Evolutionary conservation across 2,888 invertebrate genomes (phyloP).

Genomic region (Poecilobothrus nobilitatus): DNA sequence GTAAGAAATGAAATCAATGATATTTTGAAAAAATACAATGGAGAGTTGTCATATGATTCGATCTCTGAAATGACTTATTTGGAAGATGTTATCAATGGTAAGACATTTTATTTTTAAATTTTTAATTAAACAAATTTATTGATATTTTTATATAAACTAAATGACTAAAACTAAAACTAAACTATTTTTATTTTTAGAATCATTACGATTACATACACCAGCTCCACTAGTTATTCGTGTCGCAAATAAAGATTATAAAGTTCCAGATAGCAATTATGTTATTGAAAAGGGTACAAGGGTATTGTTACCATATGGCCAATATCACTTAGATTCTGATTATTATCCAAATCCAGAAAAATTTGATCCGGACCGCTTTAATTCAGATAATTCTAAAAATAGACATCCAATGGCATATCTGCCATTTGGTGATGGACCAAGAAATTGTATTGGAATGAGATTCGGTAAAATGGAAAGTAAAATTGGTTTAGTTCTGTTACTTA

Average conservation of each 20-base stretch:
- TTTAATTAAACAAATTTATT: too few species aligned
- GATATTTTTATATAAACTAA: not conserved
- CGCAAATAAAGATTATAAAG: conserved; percentile 39
- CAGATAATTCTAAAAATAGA: conserved; percentile 46
- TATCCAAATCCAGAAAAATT: conserved; percentile 51
- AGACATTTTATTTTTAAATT: too few species aligned
- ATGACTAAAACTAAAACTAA: too few species aligned
- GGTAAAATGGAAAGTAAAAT: conserved; percentile 37
- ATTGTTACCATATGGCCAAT: conserved; percentile 46
- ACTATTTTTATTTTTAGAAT: conserved; percentile 34
- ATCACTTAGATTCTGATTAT: conserved; percentile 49
- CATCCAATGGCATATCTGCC: conserved; percentile 29
- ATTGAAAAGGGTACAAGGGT: conserved; percentile 46
- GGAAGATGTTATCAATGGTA: conserved; percentile 46
- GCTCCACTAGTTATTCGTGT: conserved; percentile 35
- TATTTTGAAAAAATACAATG: conserved; percentile 35
- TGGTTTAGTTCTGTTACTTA: conserved; percentile 31
- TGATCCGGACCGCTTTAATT: conserved; percentile 50
- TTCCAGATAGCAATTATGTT: conserved; percentile 41
- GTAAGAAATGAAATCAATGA: conserved; percentile 42
- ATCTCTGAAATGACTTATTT: conserved; percentile 46
- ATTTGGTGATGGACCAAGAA: conserved; percentile 23
- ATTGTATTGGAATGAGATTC: conserved; percentile 39
- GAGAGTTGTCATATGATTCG: conserved; percentile 43
- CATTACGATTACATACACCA: conserved; percentile 45